Base-by-base conservation (phyloP, 1,140 invertebrate genomes). In the Thalassaphorura encarpata region DNA sequence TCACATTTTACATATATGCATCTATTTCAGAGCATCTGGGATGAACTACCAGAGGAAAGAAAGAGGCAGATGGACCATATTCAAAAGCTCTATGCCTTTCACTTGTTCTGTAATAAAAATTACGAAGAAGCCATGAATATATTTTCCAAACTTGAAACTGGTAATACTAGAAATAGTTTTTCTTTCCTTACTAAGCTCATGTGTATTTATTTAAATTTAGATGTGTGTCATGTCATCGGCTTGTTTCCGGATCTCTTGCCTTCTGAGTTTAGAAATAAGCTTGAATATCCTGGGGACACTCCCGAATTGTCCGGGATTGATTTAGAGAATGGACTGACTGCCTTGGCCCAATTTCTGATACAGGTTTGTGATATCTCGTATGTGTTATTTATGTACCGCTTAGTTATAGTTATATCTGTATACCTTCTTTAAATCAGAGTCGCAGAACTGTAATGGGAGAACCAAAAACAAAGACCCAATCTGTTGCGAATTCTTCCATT, bases 221-320 rank as follows among this genome's bases (percentile, higher is more conserved):
- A 97, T 77, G 89, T 92, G 0, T 88, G 87, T 49, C 87, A 95
- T 71, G 92, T 97, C 0, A 97, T 97, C 64, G 83, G 88, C 55
- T 71, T 97, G 13, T 97, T 92, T 75, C 92, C 94, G 2, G 87
- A 90, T 69, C 73, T 96, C 39, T 76, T 94, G 54, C 84, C 87
- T 1, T 81, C 83, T 52, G 76, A 80, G 54, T 74, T 70, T 67
- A 66, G 76, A n/a, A 74, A 71, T 49, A 71, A 74, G 48, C 65
- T 80, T 15, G 69, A 75, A 21, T 81, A 82, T 66, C 75, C 75
- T 5, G 73, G 79, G 61, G 70, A 77, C 45, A 58, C 72, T 13
- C 79, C 80, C 2, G 80, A 82, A 62, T 71, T 94, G n/a, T 79
- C 85, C 63, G 87, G 85, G 42, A 79, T 79, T 54, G 89, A 97